phyloP scores from a whole-genome alignment of 1,140 invertebrate species.

The Goniozus legneri region DNA sequence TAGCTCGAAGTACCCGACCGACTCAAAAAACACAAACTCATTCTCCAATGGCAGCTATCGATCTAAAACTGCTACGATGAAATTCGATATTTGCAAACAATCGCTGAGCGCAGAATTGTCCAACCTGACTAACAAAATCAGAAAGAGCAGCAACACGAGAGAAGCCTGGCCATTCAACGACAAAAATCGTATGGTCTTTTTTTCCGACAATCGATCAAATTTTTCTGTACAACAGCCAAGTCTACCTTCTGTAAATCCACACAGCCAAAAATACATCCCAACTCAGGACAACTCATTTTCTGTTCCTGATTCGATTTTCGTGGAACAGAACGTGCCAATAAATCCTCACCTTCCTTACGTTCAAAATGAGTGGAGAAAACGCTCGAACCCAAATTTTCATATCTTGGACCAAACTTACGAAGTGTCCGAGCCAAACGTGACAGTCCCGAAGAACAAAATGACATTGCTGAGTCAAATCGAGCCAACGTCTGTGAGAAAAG shows the following conservation, averaged over 20 bases:
- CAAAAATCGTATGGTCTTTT: conserved; percentile 11
- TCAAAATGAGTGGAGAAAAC: too few relatives aligned
- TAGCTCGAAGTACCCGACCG: conserved; percentile 19
- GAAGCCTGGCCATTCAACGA: conserved; percentile 9
- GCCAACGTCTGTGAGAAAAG: conserved; percentile 20
- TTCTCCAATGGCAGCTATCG: conserved; percentile 16
- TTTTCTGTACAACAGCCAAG: too few relatives aligned
- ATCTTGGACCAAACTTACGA: too few relatives aligned
- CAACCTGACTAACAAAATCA: conserved; percentile 32
- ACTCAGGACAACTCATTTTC: too few relatives aligned
- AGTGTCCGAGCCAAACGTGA: too few relatives aligned
- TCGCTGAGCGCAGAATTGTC: conserved; percentile 38
- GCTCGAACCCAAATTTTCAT: too few relatives aligned
- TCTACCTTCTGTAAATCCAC: too few relatives aligned
- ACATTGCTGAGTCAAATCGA: conserved; percentile 44
- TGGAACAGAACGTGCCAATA: too few relatives aligned
- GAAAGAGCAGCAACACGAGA: conserved; percentile 18
- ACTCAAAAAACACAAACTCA: conserved; percentile 4
- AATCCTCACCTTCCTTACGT: too few relatives aligned
- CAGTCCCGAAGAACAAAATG: conserved; percentile 33
- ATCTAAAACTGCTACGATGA: conserved; percentile 8
- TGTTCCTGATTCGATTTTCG: too few relatives aligned
- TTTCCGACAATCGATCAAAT: conserved; percentile 1
- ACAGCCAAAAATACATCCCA: too few relatives aligned
- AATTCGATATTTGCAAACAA: conserved; percentile 15